Evolutionary conservation across 2,888 invertebrate species (phyloP).

Genomic region (Lithophane leautieri): DNA sequence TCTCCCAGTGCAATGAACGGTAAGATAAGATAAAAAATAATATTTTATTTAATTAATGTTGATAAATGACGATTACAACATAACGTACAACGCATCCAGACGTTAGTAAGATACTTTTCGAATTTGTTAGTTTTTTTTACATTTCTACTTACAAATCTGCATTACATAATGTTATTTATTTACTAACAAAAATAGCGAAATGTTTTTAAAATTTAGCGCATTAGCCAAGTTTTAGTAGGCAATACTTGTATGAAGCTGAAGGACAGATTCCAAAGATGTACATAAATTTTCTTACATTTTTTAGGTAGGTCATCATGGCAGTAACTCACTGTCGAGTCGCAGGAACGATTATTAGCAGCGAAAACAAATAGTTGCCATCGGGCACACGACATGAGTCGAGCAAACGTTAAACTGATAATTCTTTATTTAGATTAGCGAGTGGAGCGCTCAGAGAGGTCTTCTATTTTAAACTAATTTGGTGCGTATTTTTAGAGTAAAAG

Average conservation of each 20-base stretch:
- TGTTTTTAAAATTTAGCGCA: neutral
- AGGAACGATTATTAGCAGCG: constrained; percentile 56
- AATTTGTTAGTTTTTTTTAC: constrained; percentile 5
- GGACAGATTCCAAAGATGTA: constrained; percentile 39
- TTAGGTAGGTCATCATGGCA: constrained; percentile 79
- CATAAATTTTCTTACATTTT: constrained; percentile 76
- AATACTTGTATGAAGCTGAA: constrained; percentile 23
- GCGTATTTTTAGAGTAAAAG: constrained; percentile 69
- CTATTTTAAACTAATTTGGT: constrained; percentile 75
- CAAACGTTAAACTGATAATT: constrained; percentile 76
- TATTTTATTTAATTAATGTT: neutral
- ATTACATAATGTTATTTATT: neutral
- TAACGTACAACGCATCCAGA: neutral
- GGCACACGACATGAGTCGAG: constrained; percentile 72
- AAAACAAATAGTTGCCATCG: constrained; percentile 65
- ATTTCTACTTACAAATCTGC: neutral
- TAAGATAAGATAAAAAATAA: constrained; percentile 15
- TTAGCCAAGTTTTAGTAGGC: constrained; percentile 12
- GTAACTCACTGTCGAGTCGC: constrained; percentile 52
- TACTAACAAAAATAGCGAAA: neutral
- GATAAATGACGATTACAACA: constrained; percentile 3
- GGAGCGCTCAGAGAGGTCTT: constrained; percentile 65
- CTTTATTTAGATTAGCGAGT: constrained; percentile 79
- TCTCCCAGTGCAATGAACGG: constrained; percentile 1
- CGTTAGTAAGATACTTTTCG: neutral